Evolutionary conservation across 1,140 invertebrate species (phyloP).

Genomic region (Holotrichia oblita): DNA sequence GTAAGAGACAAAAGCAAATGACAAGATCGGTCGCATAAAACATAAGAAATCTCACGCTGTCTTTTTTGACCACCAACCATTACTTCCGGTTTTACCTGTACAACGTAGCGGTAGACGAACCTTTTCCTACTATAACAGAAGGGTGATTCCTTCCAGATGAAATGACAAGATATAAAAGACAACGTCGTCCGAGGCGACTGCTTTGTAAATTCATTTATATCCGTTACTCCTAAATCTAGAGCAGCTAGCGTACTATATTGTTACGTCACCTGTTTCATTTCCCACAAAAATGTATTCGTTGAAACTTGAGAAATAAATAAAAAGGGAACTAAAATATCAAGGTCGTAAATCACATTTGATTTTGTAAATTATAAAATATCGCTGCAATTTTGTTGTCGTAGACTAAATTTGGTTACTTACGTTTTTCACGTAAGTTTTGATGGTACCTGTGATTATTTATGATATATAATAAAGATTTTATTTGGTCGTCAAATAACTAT

Average conservation of each 20-base stretch:
- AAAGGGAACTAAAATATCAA: neutral
- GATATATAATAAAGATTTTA: neutral
- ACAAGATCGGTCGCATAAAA: neutral
- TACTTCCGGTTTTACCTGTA: conserved; percentile 32
- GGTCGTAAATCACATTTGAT: neutral
- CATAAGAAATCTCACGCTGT: conserved; percentile 40
- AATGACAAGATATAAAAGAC: neutral
- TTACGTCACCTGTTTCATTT: neutral
- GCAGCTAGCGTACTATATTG: neutral
- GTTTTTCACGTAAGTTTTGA: neutral
- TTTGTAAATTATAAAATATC: neutral
- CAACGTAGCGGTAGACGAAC: neutral
- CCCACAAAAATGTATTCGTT: neutral
- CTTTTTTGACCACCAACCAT: conserved; percentile 40
- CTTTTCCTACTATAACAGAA: neutral
- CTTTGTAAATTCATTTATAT: neutral
- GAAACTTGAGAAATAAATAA: neutral
- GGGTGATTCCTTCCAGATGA: neutral
- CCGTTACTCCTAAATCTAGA: neutral
- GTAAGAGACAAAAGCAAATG: no score
- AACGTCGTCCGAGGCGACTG: neutral
- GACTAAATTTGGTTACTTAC: neutral
- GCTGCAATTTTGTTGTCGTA: neutral
- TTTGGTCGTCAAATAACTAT: neutral
- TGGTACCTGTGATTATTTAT: neutral